phyloP scores from a whole-genome alignment of 2,888 invertebrate genomes.

The Diadegma fenestrale region DNA sequence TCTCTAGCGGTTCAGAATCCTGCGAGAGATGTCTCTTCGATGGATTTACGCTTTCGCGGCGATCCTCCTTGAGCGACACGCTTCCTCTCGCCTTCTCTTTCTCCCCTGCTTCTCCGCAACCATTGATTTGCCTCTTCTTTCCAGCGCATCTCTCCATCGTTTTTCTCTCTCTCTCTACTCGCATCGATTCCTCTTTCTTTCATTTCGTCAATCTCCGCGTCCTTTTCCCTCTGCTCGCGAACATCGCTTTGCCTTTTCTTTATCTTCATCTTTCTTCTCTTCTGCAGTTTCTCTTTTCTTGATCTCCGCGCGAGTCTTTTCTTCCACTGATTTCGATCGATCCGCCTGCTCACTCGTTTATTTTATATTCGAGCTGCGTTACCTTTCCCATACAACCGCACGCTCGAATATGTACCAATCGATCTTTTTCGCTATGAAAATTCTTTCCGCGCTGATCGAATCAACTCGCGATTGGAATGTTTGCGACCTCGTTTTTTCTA shows the following conservation, averaged over 20 bases:
- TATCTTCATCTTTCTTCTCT: neutral
- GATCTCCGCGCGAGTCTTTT: constrained; percentile 18
- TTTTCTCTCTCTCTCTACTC: neutral
- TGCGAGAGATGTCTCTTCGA: constrained; percentile 58
- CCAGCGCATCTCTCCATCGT: neutral
- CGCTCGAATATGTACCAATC: constrained; percentile 47
- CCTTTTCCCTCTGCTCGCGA: neutral
- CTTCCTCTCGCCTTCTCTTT: constrained; percentile 22
- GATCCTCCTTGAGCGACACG: constrained; percentile 54
- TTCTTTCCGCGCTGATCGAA: constrained; percentile 27
- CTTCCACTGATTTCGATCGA: constrained; percentile 37
- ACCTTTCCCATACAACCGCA: constrained; percentile 40
- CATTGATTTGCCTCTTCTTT: neutral
- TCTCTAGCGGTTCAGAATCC: constrained; percentile 34
- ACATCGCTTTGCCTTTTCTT: neutral
- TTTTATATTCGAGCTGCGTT: constrained; percentile 39
- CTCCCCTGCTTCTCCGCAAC: neutral
- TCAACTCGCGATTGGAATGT: neutral
- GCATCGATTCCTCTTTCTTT: neutral
- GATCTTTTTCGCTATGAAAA: constrained; percentile 51
- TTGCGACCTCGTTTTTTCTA: constrained; percentile 3
- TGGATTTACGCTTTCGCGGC: constrained; percentile 62
- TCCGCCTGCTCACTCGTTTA: constrained; percentile 20
- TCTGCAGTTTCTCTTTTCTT: neutral
- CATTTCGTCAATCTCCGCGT: neutral